Conservation (phyloP, 2,888 invertebrate genomes). For the Polyommatus icarus region DNA sequence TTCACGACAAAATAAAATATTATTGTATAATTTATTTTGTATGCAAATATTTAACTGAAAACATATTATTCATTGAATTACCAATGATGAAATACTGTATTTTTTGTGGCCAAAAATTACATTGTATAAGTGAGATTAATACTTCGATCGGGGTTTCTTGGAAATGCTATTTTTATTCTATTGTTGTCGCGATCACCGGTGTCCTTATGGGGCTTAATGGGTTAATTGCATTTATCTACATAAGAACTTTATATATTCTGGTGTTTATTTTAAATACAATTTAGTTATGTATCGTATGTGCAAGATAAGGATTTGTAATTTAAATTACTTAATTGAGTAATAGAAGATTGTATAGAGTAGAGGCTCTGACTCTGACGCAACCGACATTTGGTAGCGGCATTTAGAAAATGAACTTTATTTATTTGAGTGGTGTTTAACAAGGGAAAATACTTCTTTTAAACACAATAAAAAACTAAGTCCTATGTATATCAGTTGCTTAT, state of each 20-base stretch:
- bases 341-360: not conserved
- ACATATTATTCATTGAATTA: not conserved
- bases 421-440: too few species aligned
- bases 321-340: not conserved
- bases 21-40: not conserved
- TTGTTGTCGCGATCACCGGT: too few species aligned
- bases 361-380: too few species aligned
- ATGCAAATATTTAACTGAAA: not conserved
- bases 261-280: conserved; percentile 11
- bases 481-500: too few species aligned
- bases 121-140: not conserved
- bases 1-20: not conserved
- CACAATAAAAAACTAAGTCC: too few species aligned
- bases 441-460: too few species aligned
- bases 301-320: not conserved
- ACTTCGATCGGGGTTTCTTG: too few species aligned
- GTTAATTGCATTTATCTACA: not conserved
- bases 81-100: not conserved
- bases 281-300: not conserved
- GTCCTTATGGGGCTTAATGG: too few species aligned
- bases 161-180: too few species aligned
- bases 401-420: too few species aligned
- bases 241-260: not conserved
- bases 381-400: too few species aligned
- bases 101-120: not conserved